These are phyloP conservation scores for Pygmarrhopalites habei DNA, from an alignment of 1,140 invertebrate genomes.

Conservation along the genomic window DNA sequence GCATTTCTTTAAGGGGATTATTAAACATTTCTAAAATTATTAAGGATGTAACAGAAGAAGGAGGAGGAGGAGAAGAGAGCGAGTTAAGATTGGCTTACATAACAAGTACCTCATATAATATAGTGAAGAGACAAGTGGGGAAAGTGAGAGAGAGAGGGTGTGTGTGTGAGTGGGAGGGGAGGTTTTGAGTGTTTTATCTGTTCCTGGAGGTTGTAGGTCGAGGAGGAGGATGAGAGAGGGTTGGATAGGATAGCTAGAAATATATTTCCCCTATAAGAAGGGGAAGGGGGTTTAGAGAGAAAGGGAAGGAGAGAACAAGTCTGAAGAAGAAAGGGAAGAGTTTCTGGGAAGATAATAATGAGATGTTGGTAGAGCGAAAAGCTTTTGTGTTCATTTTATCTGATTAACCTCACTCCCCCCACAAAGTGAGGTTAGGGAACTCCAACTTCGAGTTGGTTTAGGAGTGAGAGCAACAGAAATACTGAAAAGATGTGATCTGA, in stretches of 20 bases:
- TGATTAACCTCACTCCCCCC: slow-evolving; percentile 25
- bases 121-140: no score
- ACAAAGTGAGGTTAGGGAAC: slow-evolving; percentile 11
- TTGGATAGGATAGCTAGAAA: neutral
- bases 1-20: no score
- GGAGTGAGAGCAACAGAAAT: slow-evolving; percentile 2
- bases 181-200: no score
- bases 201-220: no score
- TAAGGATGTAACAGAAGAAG: no score
- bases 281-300: neutral
- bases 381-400: slow-evolving; percentile 22
- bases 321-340: neutral
- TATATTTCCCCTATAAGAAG: no score
- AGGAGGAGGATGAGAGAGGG: neutral
- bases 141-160: no score
- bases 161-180: no score
- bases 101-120: no score
- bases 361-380: slow-evolving; percentile 17
- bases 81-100: no score
- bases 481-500: neutral
- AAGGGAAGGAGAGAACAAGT: neutral
- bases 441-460: slow-evolving; percentile 13
- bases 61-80: no score
- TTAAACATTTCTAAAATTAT: no score
- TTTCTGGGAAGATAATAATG: slow-evolving; percentile 20